Conservation (phyloP, 35 echinoderm and acorn worm genomes). For the Heliocidaris tuberculata region DNA sequence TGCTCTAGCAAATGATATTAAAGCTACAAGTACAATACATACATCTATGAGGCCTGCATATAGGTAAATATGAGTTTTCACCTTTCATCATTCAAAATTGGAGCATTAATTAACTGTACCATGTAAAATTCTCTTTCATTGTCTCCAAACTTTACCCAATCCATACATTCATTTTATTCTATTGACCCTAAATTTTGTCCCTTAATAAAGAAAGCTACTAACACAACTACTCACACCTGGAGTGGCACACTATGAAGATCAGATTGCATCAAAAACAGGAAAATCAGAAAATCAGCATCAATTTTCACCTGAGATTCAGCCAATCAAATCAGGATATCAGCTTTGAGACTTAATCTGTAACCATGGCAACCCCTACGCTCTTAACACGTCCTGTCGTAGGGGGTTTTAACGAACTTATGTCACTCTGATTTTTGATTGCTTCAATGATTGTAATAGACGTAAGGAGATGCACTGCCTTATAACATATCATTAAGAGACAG, state of each 20-base stretch:
- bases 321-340: slow-evolving; percentile 26
- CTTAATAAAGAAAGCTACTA: not conserved
- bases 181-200: too few species aligned
- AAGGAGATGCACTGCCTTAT: not conserved
- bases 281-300: slow-evolving; percentile 33
- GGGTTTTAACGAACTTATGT: slow-evolving; percentile 9
- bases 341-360: slow-evolving; percentile 8
- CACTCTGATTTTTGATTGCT: not conserved
- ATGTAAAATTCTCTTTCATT: too few species aligned
- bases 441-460: not conserved
- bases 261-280: slow-evolving; percentile 32
- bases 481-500: not conserved
- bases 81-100: too few species aligned
- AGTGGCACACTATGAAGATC: not conserved
- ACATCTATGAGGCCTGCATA: too few species aligned
- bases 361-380: slow-evolving; percentile 20
- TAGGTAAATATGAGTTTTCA: too few species aligned
- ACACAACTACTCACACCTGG: not conserved
- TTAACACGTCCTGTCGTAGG: not conserved
- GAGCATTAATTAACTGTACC: too few species aligned
- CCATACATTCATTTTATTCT: too few species aligned
- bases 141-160: too few species aligned
- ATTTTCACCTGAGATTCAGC: slow-evolving; percentile 26
- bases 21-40: too few species aligned
- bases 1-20: too few species aligned